phyloP scores from a whole-genome alignment of 2,797 vertebrate genomes.

The Trachops cirrhosus region DNA sequence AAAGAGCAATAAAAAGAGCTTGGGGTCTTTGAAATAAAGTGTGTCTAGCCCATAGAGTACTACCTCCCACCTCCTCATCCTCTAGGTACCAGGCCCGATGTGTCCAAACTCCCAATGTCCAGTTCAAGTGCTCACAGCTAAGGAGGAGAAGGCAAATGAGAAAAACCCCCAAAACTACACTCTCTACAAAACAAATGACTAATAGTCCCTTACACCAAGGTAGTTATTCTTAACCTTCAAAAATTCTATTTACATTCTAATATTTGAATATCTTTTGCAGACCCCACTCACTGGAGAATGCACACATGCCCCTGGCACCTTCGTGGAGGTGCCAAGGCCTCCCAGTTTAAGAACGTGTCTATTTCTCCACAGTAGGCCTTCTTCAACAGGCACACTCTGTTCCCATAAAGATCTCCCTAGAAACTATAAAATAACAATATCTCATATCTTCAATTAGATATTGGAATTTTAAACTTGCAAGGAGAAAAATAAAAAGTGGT shows the following conservation, averaged over 20 bases:
- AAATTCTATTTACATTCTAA: not conserved
- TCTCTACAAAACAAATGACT: not conserved
- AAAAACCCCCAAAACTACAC: not conserved
- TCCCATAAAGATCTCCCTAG: not conserved
- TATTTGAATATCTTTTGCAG: not conserved
- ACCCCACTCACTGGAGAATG: not conserved
- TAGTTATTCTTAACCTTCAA: not conserved
- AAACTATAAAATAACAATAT: not conserved
- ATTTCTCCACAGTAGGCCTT: not conserved
- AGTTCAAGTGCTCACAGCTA: not conserved
- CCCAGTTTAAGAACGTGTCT: not conserved
- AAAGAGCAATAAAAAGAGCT: not conserved
- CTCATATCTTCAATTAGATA: not conserved
- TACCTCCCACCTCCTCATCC: not conserved
- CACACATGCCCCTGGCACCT: not conserved
- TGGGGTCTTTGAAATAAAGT: not conserved
- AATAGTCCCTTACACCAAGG: not conserved
- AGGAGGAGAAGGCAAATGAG: not conserved
- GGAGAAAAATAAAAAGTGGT: not conserved
- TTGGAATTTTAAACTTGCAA: not conserved
- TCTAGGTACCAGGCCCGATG: not conserved
- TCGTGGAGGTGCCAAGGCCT: not conserved
- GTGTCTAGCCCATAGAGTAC: fast-evolving
- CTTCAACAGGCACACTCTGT: not conserved
- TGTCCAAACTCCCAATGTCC: no score